A percentile compares a stretch with the other conserved stretches of the same genome.
Evolutionary conservation across 2,113 vertebrate species (phyloP).

Genomic region (Cercopithecus mona): DNA sequence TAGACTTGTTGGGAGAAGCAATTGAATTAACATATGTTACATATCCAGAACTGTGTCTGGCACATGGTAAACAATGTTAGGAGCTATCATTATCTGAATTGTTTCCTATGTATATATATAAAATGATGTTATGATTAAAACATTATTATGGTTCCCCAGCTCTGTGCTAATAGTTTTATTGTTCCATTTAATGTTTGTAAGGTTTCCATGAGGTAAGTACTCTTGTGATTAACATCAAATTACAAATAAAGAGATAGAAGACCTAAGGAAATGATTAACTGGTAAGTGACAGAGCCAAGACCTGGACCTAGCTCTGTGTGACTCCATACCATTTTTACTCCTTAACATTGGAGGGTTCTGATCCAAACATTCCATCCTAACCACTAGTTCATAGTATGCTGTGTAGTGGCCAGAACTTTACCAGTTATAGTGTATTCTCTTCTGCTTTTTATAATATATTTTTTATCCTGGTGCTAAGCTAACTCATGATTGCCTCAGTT

Average conservation of each 20-base stretch:
- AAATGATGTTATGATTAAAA: background rate
- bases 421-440: background rate
- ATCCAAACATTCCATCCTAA: background rate
- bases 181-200: background rate
- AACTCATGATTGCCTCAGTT: background rate
- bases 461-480: background rate
- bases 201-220: background rate
- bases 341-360: background rate
- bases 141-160: background rate
- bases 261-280: background rate
- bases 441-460: background rate
- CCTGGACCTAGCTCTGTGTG: background rate
- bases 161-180: slow-evolving; percentile 35
- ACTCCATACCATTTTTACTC: background rate
- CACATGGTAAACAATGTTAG: background rate
- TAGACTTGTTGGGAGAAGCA: background rate
- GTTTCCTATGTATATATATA: background rate
- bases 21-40: background rate
- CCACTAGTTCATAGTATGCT: background rate
- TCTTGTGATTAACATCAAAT: background rate
- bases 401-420: background rate
- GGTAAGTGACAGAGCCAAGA: background rate
- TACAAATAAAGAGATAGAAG: background rate
- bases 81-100: background rate
- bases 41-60: background rate